phyloP scores from a whole-genome alignment of 2,113 vertebrate species.

The Notothenia rossii region DNA sequence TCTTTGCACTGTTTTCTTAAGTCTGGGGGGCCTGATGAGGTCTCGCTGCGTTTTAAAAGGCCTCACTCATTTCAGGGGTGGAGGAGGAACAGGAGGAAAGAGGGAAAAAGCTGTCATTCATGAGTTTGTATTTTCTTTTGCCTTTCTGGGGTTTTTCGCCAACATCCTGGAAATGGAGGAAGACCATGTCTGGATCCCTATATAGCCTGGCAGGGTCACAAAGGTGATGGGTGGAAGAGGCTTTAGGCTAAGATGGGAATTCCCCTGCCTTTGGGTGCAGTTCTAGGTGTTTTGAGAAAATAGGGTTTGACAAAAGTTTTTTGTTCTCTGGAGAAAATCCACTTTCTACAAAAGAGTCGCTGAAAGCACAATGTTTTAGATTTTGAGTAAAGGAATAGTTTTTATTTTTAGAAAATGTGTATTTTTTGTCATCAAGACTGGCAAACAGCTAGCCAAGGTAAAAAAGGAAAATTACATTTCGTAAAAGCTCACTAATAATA shows the following conservation, averaged over 20 bases:
- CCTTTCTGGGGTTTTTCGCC: constrained; percentile 35
- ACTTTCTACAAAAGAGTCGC: neutral
- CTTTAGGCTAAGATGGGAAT: constrained; percentile 52
- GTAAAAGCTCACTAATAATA: too few relatives aligned
- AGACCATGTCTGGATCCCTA: constrained; percentile 51
- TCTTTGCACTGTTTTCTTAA: constrained; percentile 71
- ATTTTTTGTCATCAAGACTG: neutral
- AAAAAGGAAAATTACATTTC: too few relatives aligned
- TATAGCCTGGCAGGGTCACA: constrained; percentile 54
- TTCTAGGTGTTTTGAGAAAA: constrained; percentile 14
- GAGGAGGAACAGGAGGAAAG: constrained; percentile 53
- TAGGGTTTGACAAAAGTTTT: neutral
- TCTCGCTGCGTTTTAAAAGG: constrained; percentile 32
- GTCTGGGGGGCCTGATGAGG: constrained; percentile 58
- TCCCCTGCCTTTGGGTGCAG: constrained; percentile 35
- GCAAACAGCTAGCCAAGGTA: too few relatives aligned
- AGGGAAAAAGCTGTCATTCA: constrained; percentile 52
- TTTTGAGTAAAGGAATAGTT: neutral
- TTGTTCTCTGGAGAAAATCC: constrained; percentile 1
- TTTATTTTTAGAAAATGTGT: neutral
- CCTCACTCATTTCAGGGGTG: constrained; percentile 40
- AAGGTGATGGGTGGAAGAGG: constrained; percentile 27
- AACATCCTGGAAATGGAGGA: constrained; percentile 57
- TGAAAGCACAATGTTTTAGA: neutral
- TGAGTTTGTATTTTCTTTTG: constrained; percentile 58